Base-by-base conservation (phyloP, 2,113 vertebrate genomes). In the Phaethon lepturus region DNA sequence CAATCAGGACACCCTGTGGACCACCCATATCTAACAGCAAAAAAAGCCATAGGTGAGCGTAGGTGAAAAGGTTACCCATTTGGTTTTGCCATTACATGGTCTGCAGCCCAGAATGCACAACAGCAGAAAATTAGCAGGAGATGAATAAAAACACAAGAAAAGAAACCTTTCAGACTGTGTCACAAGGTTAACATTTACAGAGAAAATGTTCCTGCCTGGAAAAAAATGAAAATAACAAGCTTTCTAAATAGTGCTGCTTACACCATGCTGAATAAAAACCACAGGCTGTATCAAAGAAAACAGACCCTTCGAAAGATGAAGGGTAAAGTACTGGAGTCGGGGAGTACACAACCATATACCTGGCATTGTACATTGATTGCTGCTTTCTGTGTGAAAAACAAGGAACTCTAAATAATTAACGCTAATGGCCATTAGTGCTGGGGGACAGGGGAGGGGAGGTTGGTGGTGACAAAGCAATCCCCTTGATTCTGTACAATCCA, bases 401-500 rank as follows among this genome's bases (percentile, higher is more conserved):
- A 88, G 60, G 24, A 76, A 53, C 81, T 93, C 86, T 93, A 85
- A 96, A 97, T 96, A 96, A 96, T 94, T 95, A 95, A 97, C 2
- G 33, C 29, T 88, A 92, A 95, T 91, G 92, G 78, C 64, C 73
- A 94, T 88, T 82, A 96, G 88, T 28, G 78, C 75, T 8, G 10
- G 16, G 24, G 49, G 56, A 49, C 47, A 77, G 67, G 31, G 42
- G 76, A 77, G 20, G 17, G 22, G 45, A 81, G 19, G 50, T 3
- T 67, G 85, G 85, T 62, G 74, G 93, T 91, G 92, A 88, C 82
- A 95, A 92, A 96, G 94, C 68, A 81, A 72, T 75, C 45, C 49
- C 66, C 49, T 53, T 49, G 26, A 58, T 67, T 94, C 75, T 3
- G 2, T 29, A 38, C 16, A 75, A 91, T 38, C 77, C 89, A 44